Evolutionary conservation across 2,797 vertebrate genomes (phyloP).

Genomic region (Allobates femoralis): DNA sequence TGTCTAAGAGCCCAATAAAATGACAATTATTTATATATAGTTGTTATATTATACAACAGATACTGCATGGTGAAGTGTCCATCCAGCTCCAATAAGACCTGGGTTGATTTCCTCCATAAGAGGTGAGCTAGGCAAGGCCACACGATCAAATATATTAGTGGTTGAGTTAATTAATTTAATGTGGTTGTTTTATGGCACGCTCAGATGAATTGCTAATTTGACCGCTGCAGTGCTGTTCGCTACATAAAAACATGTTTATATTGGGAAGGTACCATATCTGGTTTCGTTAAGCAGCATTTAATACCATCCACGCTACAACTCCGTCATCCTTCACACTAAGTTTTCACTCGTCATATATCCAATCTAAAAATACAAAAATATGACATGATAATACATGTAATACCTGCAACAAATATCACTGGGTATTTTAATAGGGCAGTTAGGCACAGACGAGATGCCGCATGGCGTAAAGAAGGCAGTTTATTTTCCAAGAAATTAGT

Average conservation of each 20-base stretch:
- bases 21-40: too few relatives aligned
- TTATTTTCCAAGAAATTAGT: neutral
- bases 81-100: conserved; percentile 1
- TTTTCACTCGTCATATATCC: neutral
- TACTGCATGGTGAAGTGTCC: neutral
- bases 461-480: neutral
- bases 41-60: neutral
- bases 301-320: neutral
- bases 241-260: conserved; percentile 36
- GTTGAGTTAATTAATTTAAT: conserved; percentile 56
- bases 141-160: conserved; percentile 48
- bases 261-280: neutral
- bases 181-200: conserved; percentile 39
- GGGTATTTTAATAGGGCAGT: conserved; percentile 14
- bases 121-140: conserved; percentile 37
- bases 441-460: neutral
- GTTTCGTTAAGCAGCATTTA: neutral
- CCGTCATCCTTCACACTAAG: neutral
- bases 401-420: neutral
- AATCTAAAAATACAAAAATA: conserved; percentile 27
- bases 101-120: conserved; percentile 15
- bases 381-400: neutral
- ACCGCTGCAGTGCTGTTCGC: conserved; percentile 18
- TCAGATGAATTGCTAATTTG: conserved; percentile 55
- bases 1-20: too few relatives aligned